Evolutionary conservation across 2,888 invertebrate species (phyloP), one percentile per base, ranked within the genome.

Genomic region (Hemicrepidius hirtus): DNA sequence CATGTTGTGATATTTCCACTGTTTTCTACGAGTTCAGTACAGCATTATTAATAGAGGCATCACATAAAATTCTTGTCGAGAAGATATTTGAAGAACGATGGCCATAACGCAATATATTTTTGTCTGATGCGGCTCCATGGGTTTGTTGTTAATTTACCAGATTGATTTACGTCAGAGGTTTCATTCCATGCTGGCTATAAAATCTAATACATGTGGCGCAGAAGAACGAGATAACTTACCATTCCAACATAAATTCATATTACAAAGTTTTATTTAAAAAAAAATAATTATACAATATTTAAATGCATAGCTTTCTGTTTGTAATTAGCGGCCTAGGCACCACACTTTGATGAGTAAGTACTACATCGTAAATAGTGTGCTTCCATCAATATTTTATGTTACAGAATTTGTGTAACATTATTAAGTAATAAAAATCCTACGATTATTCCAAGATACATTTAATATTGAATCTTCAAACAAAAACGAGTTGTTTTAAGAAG

Each of bases 111-210:
- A 67, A 60, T 60, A 73, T 69, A 66, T 64, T 64, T 73, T 50
- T 53, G 71, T 71, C 69, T 70, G 73, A 64, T 68, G 75, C 72
- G 68, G 75, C 76, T 73, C 77, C 75, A 78, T 79, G 78, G 80
- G 80, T 82, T 81, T 80, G 82, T 81, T 80, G 82, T 83, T 84
- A 83, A 84, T 84, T 84, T 82, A 80, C 80, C 80, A 82, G 84
- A 85, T 85, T 85, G 85, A 85, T 84, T 84, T 84, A 84, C 83
- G 82, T 84, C 84, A 84, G 78, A 80, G 79, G 80, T 80, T 80
- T 80, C 83, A 84, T 84, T 84, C 83, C 82, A 81, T 81, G 80
- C 81, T 79, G n/a, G 81, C 82, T 82, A 83, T 84, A 84, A 84
- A 84, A 83, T 80, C 82, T 82, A 83, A 84, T 84, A 83, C 83